Base-by-base conservation (phyloP, 2,888 invertebrate species). In the Cyaniris semiargus region DNA sequence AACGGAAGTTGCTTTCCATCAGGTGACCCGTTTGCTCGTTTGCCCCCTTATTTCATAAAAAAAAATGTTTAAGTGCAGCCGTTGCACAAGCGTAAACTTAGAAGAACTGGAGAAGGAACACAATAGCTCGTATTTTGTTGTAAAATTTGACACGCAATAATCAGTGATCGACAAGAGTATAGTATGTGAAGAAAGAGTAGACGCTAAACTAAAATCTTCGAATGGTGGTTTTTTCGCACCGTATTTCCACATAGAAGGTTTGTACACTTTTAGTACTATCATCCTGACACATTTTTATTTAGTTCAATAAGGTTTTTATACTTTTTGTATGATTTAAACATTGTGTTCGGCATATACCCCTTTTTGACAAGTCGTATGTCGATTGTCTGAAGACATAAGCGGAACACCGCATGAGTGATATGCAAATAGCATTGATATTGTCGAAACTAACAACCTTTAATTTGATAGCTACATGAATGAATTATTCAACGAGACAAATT, bases 381-480 rank as follows among this genome's bases (percentile, higher is more conserved):
- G 23, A 58, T 58, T 58, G 58, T 58, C 58, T 53, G 58, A 60
- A 79, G 79, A 34, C 75, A 74, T 74, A 77, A 78, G 79, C 81
- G 80, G 80, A 85, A 86, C 86, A 85, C 81, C 27, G 27, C 27
- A 27, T 27, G 85, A 83, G 84, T 86, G 86, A 88, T 87, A 92
- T 90, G 90, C 86, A 89, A 89, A 91, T 90, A 85, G 81, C 85
- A 85, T 72, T 81, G 86, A 88, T 87, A 87, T 82, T 84, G 85
- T 87, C 83, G 84, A 85, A 83, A 83, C 82, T 85, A 85, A 85
- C 85, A 85, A 84, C 84, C 84, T 88, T 86, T 89, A 88, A 89
- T 89, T 87, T 86, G 87, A 89, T 88, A 84, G 83, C 82, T 83
- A 84, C 85, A 85, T 82, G 84, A 83, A 89, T 92, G 88, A 88